These are phyloP conservation scores for Oryzias curvinotus DNA, from an alignment of 2,113 vertebrate genomes.

Conservation along the genomic window DNA sequence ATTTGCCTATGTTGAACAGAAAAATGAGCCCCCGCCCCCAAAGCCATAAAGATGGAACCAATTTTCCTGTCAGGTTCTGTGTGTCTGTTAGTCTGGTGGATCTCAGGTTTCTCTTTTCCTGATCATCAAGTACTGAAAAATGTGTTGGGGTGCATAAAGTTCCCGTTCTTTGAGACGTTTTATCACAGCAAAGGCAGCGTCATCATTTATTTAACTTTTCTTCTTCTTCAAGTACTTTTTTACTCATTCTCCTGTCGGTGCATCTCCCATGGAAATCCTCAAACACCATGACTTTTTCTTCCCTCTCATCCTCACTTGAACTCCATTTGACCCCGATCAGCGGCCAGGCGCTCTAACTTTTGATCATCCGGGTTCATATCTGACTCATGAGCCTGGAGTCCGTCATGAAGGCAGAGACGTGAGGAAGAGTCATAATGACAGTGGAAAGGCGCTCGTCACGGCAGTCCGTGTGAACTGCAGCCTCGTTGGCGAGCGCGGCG, in stretches of 20 bases:
- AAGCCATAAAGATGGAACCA: constrained; percentile 45
- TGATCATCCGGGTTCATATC: constrained; percentile 25
- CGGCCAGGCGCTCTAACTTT: constrained; percentile 33
- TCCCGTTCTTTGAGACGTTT: neutral
- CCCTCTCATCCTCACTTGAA: constrained; percentile 29
- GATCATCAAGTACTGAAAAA: constrained; percentile 9
- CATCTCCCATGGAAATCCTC: constrained; percentile 43
- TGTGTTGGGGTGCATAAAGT: neutral
- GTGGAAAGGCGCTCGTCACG: constrained; percentile 54
- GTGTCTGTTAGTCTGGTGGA: constrained; percentile 30
- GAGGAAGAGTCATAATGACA: constrained; percentile 57
- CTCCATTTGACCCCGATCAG: constrained; percentile 42
- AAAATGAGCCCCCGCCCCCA: constrained; percentile 39
- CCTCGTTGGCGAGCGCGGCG: constrained; percentile 56
- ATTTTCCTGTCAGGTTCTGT: constrained; percentile 46
- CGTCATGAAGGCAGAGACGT: constrained; percentile 36
- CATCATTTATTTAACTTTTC: constrained; percentile 10
- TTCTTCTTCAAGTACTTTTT: constrained; percentile 18
- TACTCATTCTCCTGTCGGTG: constrained; percentile 21
- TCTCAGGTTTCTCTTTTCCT: constrained; percentile 35
- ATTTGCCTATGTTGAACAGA: constrained; percentile 39
- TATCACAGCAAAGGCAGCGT: constrained; percentile 40
- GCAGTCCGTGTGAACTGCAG: constrained; percentile 43
- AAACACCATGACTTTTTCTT: constrained; percentile 30
- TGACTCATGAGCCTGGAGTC: constrained; percentile 37